These are phyloP conservation scores for Hyles vespertilio DNA, from an alignment of 1,140 invertebrate species.

Conservation along the genomic window DNA sequence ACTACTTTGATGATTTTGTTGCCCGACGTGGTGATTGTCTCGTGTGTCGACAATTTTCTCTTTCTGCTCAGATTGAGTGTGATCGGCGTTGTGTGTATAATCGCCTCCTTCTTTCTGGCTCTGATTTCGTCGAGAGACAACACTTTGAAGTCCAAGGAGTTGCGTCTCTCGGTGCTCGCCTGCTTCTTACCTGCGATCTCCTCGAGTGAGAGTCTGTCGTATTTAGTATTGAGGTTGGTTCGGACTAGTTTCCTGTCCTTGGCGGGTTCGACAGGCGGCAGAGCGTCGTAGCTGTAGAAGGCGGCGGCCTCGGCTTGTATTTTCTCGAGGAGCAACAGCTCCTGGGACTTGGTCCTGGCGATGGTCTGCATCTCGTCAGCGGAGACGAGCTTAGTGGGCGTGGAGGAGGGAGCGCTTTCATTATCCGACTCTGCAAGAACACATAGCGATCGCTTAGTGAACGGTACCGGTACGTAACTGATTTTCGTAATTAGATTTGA, in stretches of 20 bases:
- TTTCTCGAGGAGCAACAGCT: conserved; percentile 80
- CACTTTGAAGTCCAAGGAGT: conserved; percentile 60
- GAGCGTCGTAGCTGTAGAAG: conserved; percentile 77
- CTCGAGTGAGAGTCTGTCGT: conserved; percentile 53
- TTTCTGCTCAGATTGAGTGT: conserved; percentile 53
- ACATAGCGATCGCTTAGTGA: conserved; percentile 68
- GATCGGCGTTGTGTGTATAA: conserved; percentile 47
- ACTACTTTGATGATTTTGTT: conserved; percentile 68
- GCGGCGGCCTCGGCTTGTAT: conserved; percentile 82
- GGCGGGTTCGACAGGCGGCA: conserved; percentile 26
- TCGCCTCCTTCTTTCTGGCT: conserved; percentile 50
- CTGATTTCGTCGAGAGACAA: conserved; percentile 61
- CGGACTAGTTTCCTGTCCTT: conserved; percentile 48
- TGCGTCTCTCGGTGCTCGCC: conserved; percentile 25
- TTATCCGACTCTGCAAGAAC: conserved; percentile 85
- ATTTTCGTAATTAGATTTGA: conserved; percentile 73
- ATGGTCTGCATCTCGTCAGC: conserved; percentile 37
- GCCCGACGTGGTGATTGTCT: conserved; percentile 54
- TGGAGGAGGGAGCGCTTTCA: conserved; percentile 78
- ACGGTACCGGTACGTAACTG: conserved; percentile 26
- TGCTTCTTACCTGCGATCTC: conserved; percentile 52
- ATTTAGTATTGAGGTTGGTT: conserved; percentile 44
- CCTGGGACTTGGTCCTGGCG: conserved; percentile 77
- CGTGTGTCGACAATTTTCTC: conserved; percentile 57
- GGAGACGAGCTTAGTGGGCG: conserved; percentile 72